Conservation (phyloP, 2,888 invertebrate genomes). For the Athalia circularis region DNA sequence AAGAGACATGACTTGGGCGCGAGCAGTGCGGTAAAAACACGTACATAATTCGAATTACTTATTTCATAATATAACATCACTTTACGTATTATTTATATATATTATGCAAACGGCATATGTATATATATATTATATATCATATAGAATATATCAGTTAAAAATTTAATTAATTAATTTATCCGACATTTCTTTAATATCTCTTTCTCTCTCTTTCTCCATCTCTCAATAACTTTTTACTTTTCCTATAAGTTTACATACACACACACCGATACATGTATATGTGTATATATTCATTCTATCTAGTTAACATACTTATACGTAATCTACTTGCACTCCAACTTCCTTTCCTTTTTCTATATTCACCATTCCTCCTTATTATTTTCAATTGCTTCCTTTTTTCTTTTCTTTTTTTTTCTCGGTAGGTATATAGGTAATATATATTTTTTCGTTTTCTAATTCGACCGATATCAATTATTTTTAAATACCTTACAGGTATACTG, state of each 20-base stretch:
- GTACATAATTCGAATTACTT: too few relatives aligned
- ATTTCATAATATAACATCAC: not conserved
- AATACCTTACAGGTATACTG: too few relatives aligned
- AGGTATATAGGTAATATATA: too few relatives aligned
- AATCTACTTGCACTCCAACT: not conserved
- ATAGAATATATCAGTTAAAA: not conserved
- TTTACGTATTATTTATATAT: not conserved
- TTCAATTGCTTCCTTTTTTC: too few relatives aligned
- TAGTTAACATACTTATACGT: constrained; percentile 5
- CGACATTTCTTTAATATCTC: constrained; percentile 14
- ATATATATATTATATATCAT: constrained; percentile 2
- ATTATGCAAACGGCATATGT: not conserved
- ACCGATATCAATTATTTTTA: too few relatives aligned
- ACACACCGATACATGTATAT: not conserved
- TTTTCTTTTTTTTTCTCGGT: not conserved
- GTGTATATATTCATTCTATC: constrained; percentile 31
- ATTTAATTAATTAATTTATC: constrained; percentile 15
- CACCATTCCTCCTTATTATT: not conserved
- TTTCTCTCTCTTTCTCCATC: not conserved
- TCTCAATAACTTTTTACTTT: not conserved
- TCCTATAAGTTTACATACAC: not conserved
- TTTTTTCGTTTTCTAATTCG: too few relatives aligned
- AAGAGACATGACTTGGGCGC: constrained; percentile 33
- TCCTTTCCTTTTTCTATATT: not conserved
- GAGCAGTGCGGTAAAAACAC: constrained; percentile 30